Percentiles rank a stretch among this genome's conserved stretches.
These are phyloP conservation scores for Sarcoramphus papa DNA, from an alignment of 2,797 vertebrate species.

Conservation along the genomic window DNA sequence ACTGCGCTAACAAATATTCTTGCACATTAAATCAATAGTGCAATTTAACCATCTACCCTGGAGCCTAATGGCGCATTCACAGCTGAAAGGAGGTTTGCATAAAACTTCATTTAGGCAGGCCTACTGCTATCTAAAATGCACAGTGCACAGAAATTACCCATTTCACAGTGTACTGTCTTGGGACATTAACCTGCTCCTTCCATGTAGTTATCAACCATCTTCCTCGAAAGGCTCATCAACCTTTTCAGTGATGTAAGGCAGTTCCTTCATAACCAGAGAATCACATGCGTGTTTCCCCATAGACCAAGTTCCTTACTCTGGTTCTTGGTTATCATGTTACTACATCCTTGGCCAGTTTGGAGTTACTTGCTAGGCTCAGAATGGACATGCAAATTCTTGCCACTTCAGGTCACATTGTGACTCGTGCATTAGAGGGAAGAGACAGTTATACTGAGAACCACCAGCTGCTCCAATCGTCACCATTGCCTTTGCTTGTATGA, in stretches of 20 bases:
- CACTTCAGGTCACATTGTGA: fast-evolving
- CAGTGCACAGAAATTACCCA: conserved; percentile 23
- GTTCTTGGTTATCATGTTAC: background rate
- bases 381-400: background rate
- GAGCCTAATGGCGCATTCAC: conserved; percentile 21
- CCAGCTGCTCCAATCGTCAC: background rate
- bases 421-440: background rate
- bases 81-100: conserved; percentile 9
- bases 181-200: conserved; percentile 50
- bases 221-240: background rate
- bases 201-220: background rate
- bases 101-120: conserved; percentile 11
- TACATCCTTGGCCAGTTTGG: background rate
- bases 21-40: conserved; percentile 45
- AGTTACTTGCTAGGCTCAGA: background rate
- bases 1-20: conserved; percentile 15
- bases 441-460: too few species aligned
- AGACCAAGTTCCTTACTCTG: background rate
- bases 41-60: conserved; percentile 24
- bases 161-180: conserved; percentile 28
- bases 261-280: background rate
- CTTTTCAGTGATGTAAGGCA: background rate
- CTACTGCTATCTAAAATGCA: background rate
- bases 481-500: background rate
- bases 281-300: background rate